Conservation (phyloP, 1,140 invertebrate species). For the Anoplophora glabripennis region DNA sequence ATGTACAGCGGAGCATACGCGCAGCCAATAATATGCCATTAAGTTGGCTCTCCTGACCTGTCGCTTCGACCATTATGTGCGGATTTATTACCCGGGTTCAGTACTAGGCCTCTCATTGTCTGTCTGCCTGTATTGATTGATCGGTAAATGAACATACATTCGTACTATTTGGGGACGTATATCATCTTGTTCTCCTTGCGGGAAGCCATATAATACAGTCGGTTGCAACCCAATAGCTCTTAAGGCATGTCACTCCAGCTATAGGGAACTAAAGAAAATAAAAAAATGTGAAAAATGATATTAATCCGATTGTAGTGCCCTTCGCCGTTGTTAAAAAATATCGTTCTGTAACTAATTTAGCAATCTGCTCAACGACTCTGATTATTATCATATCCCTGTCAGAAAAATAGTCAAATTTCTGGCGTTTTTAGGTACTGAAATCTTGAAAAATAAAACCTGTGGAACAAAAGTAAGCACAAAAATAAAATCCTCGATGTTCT, state of each 20-base stretch:
- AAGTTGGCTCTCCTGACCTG: too few relatives aligned
- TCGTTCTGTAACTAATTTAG: too few relatives aligned
- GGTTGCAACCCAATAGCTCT: background rate
- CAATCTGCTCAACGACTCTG: too few relatives aligned
- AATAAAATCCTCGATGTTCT: too few relatives aligned
- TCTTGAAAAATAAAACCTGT: too few relatives aligned
- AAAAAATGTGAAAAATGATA: background rate
- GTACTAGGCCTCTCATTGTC: background rate
- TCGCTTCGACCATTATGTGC: background rate
- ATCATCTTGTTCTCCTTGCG: background rate
- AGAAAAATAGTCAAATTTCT: too few relatives aligned
- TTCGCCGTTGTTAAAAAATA: background rate
- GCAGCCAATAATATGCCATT: too few relatives aligned
- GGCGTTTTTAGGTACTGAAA: too few relatives aligned
- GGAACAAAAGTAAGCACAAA: too few relatives aligned
- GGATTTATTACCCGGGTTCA: background rate
- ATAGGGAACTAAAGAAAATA: background rate
- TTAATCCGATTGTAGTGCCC: background rate
- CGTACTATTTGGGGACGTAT: background rate
- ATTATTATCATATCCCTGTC: too few relatives aligned
- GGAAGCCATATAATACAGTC: background rate
- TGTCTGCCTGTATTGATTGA: constrained; percentile 1
- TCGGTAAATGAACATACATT: background rate
- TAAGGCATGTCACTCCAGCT: background rate
- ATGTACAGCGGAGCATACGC: too few relatives aligned